These are phyloP conservation scores for Plestiodon gilberti DNA, from an alignment of 2,113 vertebrate species.

Conservation along the genomic window DNA sequence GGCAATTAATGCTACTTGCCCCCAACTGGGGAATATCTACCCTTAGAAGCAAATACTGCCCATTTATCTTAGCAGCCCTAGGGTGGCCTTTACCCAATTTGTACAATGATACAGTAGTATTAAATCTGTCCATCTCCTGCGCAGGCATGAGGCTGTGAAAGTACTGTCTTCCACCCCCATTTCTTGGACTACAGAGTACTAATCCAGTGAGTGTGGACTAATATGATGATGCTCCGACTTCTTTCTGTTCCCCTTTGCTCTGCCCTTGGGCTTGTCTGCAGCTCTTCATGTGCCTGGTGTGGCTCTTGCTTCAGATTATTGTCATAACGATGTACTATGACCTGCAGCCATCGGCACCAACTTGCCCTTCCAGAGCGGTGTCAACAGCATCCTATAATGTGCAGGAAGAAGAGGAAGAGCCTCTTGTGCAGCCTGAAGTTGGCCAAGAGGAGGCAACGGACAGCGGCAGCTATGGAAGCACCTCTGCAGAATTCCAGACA, in stretches of 20 bases:
- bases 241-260: not conserved
- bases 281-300: slow-evolving; percentile 85
- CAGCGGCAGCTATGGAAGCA: slow-evolving; percentile 29
- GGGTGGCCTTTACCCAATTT: too few relatives aligned
- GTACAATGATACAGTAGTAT: too few relatives aligned
- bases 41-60: too few relatives aligned
- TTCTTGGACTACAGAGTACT: too few relatives aligned
- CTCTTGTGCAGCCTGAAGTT: slow-evolving; percentile 3
- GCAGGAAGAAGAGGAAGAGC: slow-evolving; percentile 23
- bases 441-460: not conserved
- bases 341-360: slow-evolving; percentile 59
- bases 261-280: slow-evolving; percentile 38
- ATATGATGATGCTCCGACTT: not conserved
- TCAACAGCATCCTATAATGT: not conserved
- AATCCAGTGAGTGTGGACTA: too few relatives aligned
- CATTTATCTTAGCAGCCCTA: too few relatives aligned
- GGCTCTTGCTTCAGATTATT: slow-evolving; percentile 79
- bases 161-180: too few relatives aligned
- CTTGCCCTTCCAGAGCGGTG: fast-evolving
- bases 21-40: too few relatives aligned
- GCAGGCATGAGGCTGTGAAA: too few relatives aligned
- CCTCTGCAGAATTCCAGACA: not conserved
- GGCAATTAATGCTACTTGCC: too few relatives aligned
- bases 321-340: slow-evolving; percentile 84
- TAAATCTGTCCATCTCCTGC: too few relatives aligned